Conservation (phyloP, 2,113 vertebrate genomes). For the Entelurus aequoreus region DNA sequence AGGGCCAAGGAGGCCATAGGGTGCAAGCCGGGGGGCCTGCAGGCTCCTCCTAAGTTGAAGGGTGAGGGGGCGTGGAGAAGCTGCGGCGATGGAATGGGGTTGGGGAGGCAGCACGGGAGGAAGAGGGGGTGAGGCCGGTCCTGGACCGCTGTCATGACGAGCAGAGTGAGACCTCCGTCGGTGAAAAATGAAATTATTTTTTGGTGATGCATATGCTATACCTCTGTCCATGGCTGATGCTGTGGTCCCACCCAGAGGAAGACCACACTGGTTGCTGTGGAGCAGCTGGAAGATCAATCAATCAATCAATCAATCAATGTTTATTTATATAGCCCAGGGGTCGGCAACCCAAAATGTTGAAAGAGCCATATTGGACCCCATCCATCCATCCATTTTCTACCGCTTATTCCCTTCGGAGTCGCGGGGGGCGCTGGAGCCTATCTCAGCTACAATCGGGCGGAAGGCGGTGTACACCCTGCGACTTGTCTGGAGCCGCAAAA, state of each 20-base stretch:
- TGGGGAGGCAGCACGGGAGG: constrained; percentile 61
- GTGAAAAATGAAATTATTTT: not conserved
- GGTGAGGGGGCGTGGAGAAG: constrained; percentile 42
- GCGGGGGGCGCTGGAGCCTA: too few species aligned
- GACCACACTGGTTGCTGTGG: constrained; percentile 27
- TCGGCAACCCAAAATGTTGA: too few species aligned
- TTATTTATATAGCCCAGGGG: too few species aligned
- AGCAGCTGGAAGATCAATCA: constrained; percentile 36
- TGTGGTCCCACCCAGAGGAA: constrained; percentile 39
- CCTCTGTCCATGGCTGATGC: constrained; percentile 52
- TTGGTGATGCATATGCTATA: constrained; percentile 13
- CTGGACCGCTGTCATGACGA: constrained; percentile 40
- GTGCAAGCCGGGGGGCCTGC: constrained; percentile 18
- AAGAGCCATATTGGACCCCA: too few species aligned
- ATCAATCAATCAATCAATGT: too few species aligned
- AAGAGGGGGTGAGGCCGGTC: constrained; percentile 53
- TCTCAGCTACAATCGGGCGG: too few species aligned
- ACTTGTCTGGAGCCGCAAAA: too few species aligned
- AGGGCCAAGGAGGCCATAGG: constrained; percentile 7
- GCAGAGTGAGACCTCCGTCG: not conserved
- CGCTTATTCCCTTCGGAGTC: too few species aligned
- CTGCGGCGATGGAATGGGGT: constrained; percentile 33
- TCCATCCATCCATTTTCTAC: too few species aligned
- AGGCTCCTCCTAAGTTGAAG: constrained; percentile 40
- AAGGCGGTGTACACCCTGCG: too few species aligned